phyloP scores from a whole-genome alignment of 92 coral and sea anemone species.

The Isaurus tuberculatus region DNA sequence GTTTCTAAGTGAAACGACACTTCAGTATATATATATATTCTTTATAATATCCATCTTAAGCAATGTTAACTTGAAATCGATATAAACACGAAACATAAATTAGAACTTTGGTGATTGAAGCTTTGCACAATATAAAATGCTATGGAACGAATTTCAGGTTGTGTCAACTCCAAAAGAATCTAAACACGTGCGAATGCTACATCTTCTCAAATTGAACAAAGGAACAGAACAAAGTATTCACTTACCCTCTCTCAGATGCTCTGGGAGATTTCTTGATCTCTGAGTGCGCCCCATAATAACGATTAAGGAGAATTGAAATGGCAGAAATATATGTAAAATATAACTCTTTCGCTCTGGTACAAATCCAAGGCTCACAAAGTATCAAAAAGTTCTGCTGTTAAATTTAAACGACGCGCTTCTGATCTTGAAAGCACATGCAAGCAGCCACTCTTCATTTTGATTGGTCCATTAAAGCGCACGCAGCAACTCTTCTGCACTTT shows the following conservation, averaged over 20 bases:
- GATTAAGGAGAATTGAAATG: not conserved
- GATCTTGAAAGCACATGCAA: not conserved
- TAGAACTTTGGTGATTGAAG: not conserved
- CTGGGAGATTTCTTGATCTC: slow-evolving; percentile 5
- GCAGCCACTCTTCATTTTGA: not conserved
- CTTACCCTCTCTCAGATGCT: slow-evolving; percentile 6
- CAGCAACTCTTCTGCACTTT: not conserved
- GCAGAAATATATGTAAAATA: not conserved
- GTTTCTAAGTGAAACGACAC: no score
- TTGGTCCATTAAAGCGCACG: not conserved
- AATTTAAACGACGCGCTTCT: not conserved
- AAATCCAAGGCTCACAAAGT: not conserved
- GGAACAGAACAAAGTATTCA: not conserved
- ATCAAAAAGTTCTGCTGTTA: not conserved
- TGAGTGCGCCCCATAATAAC: not conserved
- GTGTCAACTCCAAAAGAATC: not conserved
- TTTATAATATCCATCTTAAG: not conserved
- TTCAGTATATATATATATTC: no score
- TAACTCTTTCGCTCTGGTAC: not conserved
- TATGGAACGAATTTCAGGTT: not conserved
- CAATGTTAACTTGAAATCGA: not conserved
- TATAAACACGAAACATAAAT: not conserved
- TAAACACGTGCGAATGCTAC: not conserved
- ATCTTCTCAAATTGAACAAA: not conserved
- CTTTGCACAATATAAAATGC: not conserved